Base-by-base conservation (phyloP, 2,888 invertebrate genomes). In the Gortyna flavago region DNA sequence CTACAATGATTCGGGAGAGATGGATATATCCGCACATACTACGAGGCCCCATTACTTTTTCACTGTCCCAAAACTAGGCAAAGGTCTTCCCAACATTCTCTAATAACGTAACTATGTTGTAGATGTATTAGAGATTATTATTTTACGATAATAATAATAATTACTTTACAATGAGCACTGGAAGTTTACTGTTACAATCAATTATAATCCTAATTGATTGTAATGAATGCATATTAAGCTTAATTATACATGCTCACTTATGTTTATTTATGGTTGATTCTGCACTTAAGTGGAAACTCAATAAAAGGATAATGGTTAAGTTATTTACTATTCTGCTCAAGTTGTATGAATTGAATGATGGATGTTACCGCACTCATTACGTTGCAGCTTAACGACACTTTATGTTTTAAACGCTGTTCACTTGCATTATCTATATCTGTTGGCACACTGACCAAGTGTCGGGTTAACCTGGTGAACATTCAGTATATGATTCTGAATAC, bases 251-350 rank as follows among this genome's bases (percentile, higher is more conserved):
- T 74, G 57, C 73, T 32, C 0, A 48, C 64, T 61, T 48, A 74
- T 77, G 73, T 80, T 80, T 65, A 85, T 84, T 73, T 69, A 84
- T 80, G 66, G 11, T 44, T 41, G 35, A 41, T 64, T 61, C 51
- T 68, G 61, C 32, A 59, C 38, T 76, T 29, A 76, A 29, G 67
- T 80, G 67, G 72, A 67, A 73, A 76, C 69, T 41, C 62, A 80
- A 73, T 71, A 71, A 67, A 83, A 70, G 48, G 48, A 62, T 67
- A 74, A 71, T 75, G 61, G 11, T 59, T 51, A 65, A 44, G n/a
- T 57, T 57, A 62, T 32, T 82, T 79, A 59, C 25, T 75, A 83
- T 80, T 75, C 83, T 68, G 57, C 29, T 75, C 84, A 84, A 70
- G 83, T 84, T 51, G 61, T 65, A 54, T 80, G 9, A 65, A 61